Conservation (phyloP, 1,140 invertebrate species). For the Calliopsis andreniformis region DNA sequence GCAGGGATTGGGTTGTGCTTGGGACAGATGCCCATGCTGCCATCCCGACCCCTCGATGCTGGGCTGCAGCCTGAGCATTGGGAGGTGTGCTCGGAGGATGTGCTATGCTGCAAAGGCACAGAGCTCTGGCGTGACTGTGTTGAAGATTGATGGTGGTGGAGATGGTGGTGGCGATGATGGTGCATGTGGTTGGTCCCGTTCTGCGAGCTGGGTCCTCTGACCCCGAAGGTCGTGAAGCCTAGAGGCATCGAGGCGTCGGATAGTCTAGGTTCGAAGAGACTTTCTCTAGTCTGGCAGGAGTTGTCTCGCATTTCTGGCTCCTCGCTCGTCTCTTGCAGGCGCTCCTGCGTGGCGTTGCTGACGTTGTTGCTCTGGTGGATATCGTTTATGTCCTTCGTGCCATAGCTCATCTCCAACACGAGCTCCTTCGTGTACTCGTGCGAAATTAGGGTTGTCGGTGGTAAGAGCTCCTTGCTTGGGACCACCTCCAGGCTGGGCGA, state of each 20-base stretch:
- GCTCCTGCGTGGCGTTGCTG: conserved; percentile 80
- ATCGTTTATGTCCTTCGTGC: conserved; percentile 76
- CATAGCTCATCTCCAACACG: conserved; percentile 69
- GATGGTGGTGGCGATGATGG: conserved; percentile 58
- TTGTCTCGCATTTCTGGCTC: conserved; percentile 87
- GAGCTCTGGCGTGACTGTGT: conserved; percentile 57
- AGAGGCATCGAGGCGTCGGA: conserved; percentile 51
- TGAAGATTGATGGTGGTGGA: conserved; percentile 57
- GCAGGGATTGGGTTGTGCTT: conserved; percentile 76
- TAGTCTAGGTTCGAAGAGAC: conserved; percentile 84
- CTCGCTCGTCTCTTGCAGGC: conserved; percentile 80
- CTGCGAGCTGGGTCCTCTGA: conserved; percentile 63
- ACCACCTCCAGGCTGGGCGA: conserved; percentile 74
- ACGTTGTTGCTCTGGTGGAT: conserved; percentile 80
- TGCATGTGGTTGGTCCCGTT: conserved; percentile 68
- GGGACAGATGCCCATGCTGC: conserved; percentile 64
- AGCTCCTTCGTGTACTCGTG: conserved; percentile 72
- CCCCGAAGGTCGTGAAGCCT: conserved; percentile 76
- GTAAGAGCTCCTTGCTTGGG: conserved; percentile 73
- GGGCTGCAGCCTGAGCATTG: conserved; percentile 71
- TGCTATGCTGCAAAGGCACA: conserved; percentile 49
- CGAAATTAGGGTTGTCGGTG: conserved; percentile 68
- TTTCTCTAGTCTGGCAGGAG: conserved; percentile 90
- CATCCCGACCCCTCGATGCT: conserved; percentile 59
- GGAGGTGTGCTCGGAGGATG: conserved; percentile 42